Percentiles rank a stretch among this genome's conserved stretches.
Conservation (phyloP, 1,140 invertebrate species). For the Oedothorax gibbosus region DNA sequence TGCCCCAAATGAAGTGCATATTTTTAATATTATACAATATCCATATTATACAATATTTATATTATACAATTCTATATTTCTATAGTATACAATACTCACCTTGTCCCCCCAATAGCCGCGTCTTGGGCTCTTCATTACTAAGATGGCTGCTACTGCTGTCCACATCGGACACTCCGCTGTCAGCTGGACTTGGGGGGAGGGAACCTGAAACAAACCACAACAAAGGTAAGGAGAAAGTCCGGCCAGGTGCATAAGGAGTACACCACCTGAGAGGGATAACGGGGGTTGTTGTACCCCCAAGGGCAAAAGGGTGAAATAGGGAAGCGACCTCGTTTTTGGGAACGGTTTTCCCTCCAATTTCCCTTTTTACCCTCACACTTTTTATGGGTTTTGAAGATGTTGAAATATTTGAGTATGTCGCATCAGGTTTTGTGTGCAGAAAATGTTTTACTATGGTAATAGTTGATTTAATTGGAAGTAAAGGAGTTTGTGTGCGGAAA, state of each 20-base stretch:
- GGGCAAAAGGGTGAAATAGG: constrained; percentile 42
- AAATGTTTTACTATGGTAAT: no score
- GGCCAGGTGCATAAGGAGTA: not conserved
- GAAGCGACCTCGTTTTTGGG: not conserved
- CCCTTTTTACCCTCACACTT: not conserved
- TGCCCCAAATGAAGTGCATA: no score
- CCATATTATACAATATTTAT: not conserved
- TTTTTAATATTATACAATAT: not conserved
- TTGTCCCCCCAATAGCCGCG: constrained; percentile 75
- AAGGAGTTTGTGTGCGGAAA: no score
- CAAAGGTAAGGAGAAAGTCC: no score
- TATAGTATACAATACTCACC: constrained; percentile 63
- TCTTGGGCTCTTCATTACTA: constrained; percentile 86
- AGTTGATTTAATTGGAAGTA: no score
- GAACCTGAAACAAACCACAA: constrained; percentile 66
- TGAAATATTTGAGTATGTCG: no score
- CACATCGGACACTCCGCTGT: constrained; percentile 96
- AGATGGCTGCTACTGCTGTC: constrained; percentile 93
- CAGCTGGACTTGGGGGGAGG: constrained; percentile 94
- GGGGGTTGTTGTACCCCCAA: constrained; percentile 51
- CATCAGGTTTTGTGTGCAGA: no score
- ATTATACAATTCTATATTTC: not conserved
- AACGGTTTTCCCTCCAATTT: not conserved
- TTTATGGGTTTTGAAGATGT: no score
- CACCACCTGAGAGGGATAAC: constrained; percentile 18